Evolutionary conservation across 2,888 invertebrate genomes (phyloP).

Genomic region (Agapetus fuscipes): DNA sequence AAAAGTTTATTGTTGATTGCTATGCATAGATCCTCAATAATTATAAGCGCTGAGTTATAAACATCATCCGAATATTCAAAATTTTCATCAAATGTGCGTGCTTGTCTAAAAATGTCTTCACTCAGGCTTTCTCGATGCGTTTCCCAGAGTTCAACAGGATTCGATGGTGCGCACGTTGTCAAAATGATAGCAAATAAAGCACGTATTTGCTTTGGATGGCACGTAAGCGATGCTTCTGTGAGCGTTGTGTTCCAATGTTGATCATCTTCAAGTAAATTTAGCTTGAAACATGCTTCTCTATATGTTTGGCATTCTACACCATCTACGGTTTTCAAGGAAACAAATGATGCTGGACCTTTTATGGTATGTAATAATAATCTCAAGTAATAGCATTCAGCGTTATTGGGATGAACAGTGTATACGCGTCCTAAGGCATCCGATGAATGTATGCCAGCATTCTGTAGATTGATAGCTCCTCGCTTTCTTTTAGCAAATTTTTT

Average conservation of each 20-base stretch:
- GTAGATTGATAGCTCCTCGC: neutral
- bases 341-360: slow-evolving; percentile 27
- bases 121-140: too few species aligned
- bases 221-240: slow-evolving; percentile 14
- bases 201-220: slow-evolving; percentile 17
- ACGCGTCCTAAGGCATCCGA: slow-evolving; percentile 22
- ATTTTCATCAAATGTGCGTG: slow-evolving; percentile 2
- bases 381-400: slow-evolving; percentile 26
- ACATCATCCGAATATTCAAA: slow-evolving; percentile 10
- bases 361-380: slow-evolving; percentile 25
- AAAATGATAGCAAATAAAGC: slow-evolving; percentile 23
- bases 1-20: slow-evolving; percentile 22
- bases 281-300: slow-evolving; percentile 27
- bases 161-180: neutral
- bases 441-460: neutral
- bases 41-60: slow-evolving; percentile 25
- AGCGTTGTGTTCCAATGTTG: slow-evolving; percentile 23
- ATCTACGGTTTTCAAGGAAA: slow-evolving; percentile 28
- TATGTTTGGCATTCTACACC: slow-evolving; percentile 26
- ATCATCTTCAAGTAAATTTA: slow-evolving; percentile 26
- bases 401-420: slow-evolving; percentile 25
- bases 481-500: neutral
- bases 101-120: too few species aligned
- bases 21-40: slow-evolving; percentile 25
- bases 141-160: neutral